Conservation (phyloP, 2,797 vertebrate species). For the Nyctalus aviator region DNA sequence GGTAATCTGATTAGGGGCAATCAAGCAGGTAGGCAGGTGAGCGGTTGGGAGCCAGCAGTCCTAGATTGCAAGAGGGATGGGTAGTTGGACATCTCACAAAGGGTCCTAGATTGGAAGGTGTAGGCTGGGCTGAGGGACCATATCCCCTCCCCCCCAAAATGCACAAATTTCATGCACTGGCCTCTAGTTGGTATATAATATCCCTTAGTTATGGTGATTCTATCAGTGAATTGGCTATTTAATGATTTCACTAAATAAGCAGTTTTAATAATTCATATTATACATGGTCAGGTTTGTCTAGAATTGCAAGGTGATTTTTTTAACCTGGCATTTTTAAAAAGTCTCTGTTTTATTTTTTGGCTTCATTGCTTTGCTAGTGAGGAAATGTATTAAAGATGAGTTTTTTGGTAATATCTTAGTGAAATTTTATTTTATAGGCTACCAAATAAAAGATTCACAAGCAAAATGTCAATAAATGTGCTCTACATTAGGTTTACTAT, state of each 20-base stretch:
- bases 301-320: background rate
- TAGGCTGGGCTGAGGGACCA: no score
- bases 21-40: no score
- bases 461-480: background rate
- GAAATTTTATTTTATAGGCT: constrained; percentile 42
- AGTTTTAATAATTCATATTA: constrained; percentile 10
- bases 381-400: background rate
- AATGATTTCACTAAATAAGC: constrained; percentile 6
- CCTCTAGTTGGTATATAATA: background rate
- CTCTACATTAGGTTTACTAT: background rate
- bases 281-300: background rate
- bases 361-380: constrained; percentile 5
- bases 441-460: background rate
- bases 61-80: no score
- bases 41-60: no score
- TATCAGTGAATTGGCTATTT: background rate
- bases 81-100: no score
- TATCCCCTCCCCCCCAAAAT: no score
- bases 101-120: no score
- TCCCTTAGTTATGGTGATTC: constrained; percentile 21
- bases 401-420: constrained; percentile 3
- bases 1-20: no score
- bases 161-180: no score
- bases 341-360: constrained; percentile 32
- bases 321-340: background rate